Percentiles rank a stretch among this genome's conserved stretches.
Conservation (phyloP, 2,113 vertebrate species). For the Zosterops borbonicus region DNA sequence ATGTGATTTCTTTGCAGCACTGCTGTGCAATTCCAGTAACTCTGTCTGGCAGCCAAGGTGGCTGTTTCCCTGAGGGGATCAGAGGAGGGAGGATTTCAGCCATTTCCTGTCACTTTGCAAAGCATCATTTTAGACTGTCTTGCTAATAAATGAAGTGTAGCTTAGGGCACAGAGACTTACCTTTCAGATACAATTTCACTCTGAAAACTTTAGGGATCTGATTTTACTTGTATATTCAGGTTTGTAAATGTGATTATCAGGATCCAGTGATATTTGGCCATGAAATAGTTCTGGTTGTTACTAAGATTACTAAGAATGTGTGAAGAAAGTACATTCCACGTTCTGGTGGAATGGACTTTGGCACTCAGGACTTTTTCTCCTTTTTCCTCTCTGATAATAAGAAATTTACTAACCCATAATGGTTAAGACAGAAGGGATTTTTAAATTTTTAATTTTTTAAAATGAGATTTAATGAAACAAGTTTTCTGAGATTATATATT, state of each 20-base stretch:
- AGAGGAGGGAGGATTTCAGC: slow-evolving; percentile 71
- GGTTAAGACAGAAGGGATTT: not conserved
- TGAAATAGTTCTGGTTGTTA: not conserved
- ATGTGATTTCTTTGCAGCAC: slow-evolving; percentile 10
- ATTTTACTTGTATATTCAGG: not conserved
- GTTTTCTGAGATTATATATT: not conserved
- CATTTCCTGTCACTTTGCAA: slow-evolving; percentile 62
- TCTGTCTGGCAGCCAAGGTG: slow-evolving; percentile 70
- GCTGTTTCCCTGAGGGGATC: slow-evolving; percentile 58
- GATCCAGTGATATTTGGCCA: not conserved
- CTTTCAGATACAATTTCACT: not conserved
- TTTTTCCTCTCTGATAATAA: not conserved
- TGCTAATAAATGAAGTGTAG: slow-evolving; percentile 53
- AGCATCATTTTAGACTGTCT: slow-evolving; percentile 43
- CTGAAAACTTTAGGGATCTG: not conserved
- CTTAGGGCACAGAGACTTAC: slow-evolving; percentile 35
- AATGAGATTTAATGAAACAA: not conserved
- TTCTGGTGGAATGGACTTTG: not conserved
- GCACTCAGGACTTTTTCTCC: not conserved
- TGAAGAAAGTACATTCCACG: too few species aligned
- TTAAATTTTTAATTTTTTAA: not conserved
- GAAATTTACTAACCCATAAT: not conserved
- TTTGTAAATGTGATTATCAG: not conserved
- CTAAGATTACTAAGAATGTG: not conserved
- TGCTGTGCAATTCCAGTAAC: slow-evolving; percentile 55